A percentile compares a stretch with the other conserved stretches of the same genome.
Evolutionary conservation across 2,888 invertebrate genomes (phyloP).

Genomic region (Phyllotreta striolata): DNA sequence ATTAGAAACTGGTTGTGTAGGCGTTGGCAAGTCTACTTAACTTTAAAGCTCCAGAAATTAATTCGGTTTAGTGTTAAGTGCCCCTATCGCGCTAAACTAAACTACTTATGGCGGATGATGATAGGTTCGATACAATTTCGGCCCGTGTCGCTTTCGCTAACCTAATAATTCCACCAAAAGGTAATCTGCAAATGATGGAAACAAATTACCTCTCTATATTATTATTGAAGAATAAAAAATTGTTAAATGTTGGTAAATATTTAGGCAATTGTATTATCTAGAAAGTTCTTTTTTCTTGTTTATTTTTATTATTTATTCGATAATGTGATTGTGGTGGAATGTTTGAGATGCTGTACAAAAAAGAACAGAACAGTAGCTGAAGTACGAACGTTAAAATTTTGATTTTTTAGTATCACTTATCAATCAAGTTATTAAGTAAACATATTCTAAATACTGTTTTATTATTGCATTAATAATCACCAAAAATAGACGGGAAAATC

Average conservation of each 20-base stretch:
- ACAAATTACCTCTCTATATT: too few relatives aligned
- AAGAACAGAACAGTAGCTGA: slow-evolving; percentile 3
- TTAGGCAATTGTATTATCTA: too few relatives aligned
- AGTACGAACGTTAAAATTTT: slow-evolving; percentile 1
- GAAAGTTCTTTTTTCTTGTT: too few relatives aligned
- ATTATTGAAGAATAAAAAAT: too few relatives aligned
- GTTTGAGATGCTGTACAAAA: neutral
- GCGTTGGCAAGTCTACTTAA: slow-evolving; percentile 35
- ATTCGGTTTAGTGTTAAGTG: slow-evolving; percentile 41
- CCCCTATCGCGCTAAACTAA: slow-evolving; percentile 43
- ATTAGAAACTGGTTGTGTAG: slow-evolving; percentile 29
- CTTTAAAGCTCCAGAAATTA: slow-evolving; percentile 39
- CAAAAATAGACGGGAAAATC: neutral
- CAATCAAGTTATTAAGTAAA: slow-evolving; percentile 8
- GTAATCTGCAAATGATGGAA: neutral
- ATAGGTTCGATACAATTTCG: slow-evolving; percentile 36
- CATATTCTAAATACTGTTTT: slow-evolving; percentile 11
- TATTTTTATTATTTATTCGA: too few relatives aligned
- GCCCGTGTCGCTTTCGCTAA: slow-evolving; percentile 11
- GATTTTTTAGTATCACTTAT: slow-evolving; percentile 2
- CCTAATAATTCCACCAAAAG: slow-evolving; percentile 4
- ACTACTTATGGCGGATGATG: slow-evolving; percentile 45
- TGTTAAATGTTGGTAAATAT: too few relatives aligned
- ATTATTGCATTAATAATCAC: slow-evolving; percentile 11
- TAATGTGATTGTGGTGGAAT: slow-evolving; percentile 1